Evolutionary conservation across 2,797 vertebrate genomes (phyloP), one percentile per base, ranked within the genome.

Genomic region (Gadopsis marmoratus): DNA sequence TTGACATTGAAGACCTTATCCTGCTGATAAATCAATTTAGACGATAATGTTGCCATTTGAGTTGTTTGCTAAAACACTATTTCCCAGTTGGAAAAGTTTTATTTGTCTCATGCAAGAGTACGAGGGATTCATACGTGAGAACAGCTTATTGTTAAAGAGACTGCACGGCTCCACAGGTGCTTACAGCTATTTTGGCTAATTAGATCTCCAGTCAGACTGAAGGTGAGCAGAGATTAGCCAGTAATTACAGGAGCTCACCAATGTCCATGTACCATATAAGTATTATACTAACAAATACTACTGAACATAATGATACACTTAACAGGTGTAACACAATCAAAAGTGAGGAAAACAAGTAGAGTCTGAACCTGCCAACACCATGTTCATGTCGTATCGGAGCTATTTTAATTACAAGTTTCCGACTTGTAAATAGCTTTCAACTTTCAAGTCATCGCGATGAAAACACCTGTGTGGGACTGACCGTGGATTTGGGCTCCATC

Each of bases 1-100:
- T 9, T 83, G 67, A 58, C 77, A 70, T 58, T 41, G 68, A 73
- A 59, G 65, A 29, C 37, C 71, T 83, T 39, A 60, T 58, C 43
- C 54, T 73, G 78, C 48, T 60, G 61, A 43, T 17, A 73, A 39
- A 77, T 84, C 72, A 23, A 63, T 73, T 75, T 45, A 23, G 45
- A 62, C 56, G 41, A 55, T 62, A n/a, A 33, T 26, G n/a, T 86
- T 35, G 62, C 53, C 16, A 67, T 81, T 61, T 59, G 67, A 78
- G 19, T 7, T 47, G 45, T 54, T 74, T 55, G 0, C 26, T 45
- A n/a, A 11, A 39, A 10, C 4, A 3, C 35, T 5, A 6, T 58
- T 41, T 66, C 5, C 8, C 47, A 41, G 3, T 29, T 43, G 11
- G 54, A 69, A 59, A 72, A 3, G 21, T 47, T 70, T 41, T 26